Conservation (phyloP, 2,888 invertebrate genomes). For the Philaethria dido region DNA sequence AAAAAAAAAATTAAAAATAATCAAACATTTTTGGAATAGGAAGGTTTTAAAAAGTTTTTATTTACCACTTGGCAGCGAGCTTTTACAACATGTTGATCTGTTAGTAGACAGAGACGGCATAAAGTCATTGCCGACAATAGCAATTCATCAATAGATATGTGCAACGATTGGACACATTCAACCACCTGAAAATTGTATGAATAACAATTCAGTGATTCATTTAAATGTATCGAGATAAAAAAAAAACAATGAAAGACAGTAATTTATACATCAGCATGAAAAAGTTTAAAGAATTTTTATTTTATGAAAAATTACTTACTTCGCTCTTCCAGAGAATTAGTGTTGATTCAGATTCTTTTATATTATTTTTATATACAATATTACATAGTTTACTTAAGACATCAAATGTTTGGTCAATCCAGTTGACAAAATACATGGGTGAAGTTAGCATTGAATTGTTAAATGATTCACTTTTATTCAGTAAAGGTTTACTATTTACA, state of each 20-base stretch:
- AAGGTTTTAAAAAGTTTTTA: not conserved
- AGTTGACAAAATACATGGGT: conserved; percentile 77
- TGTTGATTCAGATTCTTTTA: conserved; percentile 54
- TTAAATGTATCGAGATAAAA: too few species aligned
- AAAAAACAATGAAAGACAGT: too few species aligned
- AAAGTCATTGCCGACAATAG: conserved; percentile 74
- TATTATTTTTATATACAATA: conserved; percentile 62
- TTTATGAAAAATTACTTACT: conserved; percentile 52
- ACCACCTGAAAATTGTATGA: conserved; percentile 61
- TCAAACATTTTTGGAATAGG: too few species aligned
- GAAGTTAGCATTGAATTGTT: conserved; percentile 58
- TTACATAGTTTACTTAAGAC: conserved; percentile 63
- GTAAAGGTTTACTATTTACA: conserved; percentile 47
- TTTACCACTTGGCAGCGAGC: conserved; percentile 82
- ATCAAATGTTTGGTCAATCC: conserved; percentile 78
- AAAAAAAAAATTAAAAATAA: not conserved
- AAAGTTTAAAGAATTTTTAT: not conserved
- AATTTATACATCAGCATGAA: too few species aligned
- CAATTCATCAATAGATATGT: conserved; percentile 71
- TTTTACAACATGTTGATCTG: conserved; percentile 75
- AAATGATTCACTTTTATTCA: conserved; percentile 42
- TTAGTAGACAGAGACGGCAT: conserved; percentile 66
- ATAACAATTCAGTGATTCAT: not conserved
- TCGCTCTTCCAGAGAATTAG: conserved; percentile 62
- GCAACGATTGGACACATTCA: conserved; percentile 63